A percentile compares a stretch with the other conserved stretches of the same genome.
Evolutionary conservation across 2,888 invertebrate species (phyloP).

Genomic region (Temnothorax rugatulus): DNA sequence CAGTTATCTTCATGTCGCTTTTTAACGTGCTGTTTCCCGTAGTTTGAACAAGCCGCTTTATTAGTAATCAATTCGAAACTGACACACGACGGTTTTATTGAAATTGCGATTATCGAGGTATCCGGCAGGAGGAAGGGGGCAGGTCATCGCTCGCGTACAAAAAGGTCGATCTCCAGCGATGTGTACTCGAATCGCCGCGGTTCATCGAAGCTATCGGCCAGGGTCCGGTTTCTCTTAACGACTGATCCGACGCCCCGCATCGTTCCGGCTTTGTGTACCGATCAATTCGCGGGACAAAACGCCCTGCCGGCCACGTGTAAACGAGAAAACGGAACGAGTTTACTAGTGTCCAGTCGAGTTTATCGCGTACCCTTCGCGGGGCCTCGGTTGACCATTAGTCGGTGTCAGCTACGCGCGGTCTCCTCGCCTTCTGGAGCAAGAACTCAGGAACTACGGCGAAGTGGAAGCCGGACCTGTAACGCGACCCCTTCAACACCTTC

Average conservation of each 20-base stretch:
- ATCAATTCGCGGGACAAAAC: constrained; percentile 75
- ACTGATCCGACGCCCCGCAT: constrained; percentile 32
- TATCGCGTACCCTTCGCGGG: constrained; percentile 80
- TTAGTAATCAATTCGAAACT: constrained; percentile 21
- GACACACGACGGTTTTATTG: background rate
- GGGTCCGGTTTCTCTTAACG: constrained; percentile 66
- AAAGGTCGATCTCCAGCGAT: constrained; percentile 22
- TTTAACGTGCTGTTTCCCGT: background rate
- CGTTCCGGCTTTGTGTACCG: constrained; percentile 62
- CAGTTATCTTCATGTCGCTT: background rate
- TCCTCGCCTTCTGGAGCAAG: constrained; percentile 74
- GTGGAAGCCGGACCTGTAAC: constrained; percentile 71
- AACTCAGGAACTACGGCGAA: constrained; percentile 78
- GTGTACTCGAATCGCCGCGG: constrained; percentile 21
- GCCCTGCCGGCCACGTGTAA: constrained; percentile 77
- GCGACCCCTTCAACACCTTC: constrained; percentile 79
- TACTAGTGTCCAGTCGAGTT: constrained; percentile 76
- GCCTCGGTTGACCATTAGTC: constrained; percentile 81
- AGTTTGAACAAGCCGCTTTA: background rate
- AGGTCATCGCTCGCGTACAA: constrained; percentile 5
- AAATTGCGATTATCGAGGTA: constrained; percentile 8
- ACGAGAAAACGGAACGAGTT: constrained; percentile 80
- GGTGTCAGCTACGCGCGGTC: constrained; percentile 82
- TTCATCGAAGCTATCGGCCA: constrained; percentile 40
- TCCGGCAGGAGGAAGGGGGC: background rate